Evolutionary conservation across 2,888 invertebrate species (phyloP).

Genomic region (Eucera pruinosa): DNA sequence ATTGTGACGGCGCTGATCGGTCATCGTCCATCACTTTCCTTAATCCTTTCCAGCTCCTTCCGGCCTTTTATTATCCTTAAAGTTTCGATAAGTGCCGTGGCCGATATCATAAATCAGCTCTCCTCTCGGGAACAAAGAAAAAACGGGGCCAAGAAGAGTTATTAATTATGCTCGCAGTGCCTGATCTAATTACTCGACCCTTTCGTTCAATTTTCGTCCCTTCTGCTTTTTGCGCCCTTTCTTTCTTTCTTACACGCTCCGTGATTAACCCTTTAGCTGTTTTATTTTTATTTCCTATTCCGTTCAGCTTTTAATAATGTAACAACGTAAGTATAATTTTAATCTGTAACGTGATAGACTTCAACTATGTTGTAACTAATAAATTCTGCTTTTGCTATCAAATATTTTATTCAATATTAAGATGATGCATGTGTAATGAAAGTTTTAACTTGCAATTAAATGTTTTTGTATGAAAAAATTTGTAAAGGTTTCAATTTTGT

Average conservation of each 20-base stretch:
- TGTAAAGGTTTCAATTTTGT: too few relatives aligned
- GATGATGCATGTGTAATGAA: too few relatives aligned
- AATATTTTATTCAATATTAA: too few relatives aligned
- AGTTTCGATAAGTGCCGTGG: constrained; percentile 79
- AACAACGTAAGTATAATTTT: too few relatives aligned
- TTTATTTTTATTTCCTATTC: too few relatives aligned
- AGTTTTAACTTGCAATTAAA: too few relatives aligned
- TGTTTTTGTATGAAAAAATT: too few relatives aligned
- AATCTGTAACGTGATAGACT: too few relatives aligned
- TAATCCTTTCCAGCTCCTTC: constrained; percentile 65
- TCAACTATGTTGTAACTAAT: too few relatives aligned
- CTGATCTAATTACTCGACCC: constrained; percentile 55
- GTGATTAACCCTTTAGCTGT: too few relatives aligned
- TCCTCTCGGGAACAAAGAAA: constrained; percentile 61
- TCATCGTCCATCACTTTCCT: constrained; percentile 81
- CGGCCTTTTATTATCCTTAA: constrained; percentile 79
- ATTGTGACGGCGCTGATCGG: constrained; percentile 83
- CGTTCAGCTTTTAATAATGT: too few relatives aligned
- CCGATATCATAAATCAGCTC: constrained; percentile 80
- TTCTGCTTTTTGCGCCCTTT: neutral
- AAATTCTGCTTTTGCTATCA: too few relatives aligned
- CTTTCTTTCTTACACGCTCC: neutral
- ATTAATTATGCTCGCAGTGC: constrained; percentile 55
- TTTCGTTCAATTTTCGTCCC: constrained; percentile 23
- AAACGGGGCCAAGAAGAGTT: constrained; percentile 53